Percentiles rank a stretch among this genome's conserved stretches.
These are phyloP conservation scores for Myotis lucifugus DNA, from an alignment of 2,113 vertebrate species.

Conservation along the genomic window DNA sequence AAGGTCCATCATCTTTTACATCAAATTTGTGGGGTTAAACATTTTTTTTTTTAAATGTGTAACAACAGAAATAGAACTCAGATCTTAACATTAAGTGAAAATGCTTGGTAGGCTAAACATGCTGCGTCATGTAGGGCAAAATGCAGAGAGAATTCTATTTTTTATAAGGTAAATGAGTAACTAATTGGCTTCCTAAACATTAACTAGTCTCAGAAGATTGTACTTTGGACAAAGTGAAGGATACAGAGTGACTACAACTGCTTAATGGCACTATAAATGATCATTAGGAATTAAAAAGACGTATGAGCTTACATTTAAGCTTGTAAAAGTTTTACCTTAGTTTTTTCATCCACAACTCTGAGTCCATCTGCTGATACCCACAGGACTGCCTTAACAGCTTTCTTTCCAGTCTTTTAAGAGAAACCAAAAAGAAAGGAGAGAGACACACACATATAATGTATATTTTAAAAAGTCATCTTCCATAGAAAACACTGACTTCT, in stretches of 20 bases:
- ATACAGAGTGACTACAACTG: not conserved
- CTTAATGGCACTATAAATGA: not conserved
- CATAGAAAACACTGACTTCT: constrained; percentile 67
- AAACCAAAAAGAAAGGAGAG: constrained; percentile 63
- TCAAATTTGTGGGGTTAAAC: not conserved
- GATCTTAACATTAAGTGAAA: constrained; percentile 50
- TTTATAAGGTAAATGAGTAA: constrained; percentile 67
- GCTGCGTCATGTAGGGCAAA: constrained; percentile 32
- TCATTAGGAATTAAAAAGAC: constrained; percentile 24
- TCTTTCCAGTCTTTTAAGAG: constrained; percentile 94
- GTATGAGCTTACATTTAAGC: not conserved
- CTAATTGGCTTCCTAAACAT: constrained; percentile 34
- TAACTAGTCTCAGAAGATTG: constrained; percentile 48
- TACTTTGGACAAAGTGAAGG: constrained; percentile 48
- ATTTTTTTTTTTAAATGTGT: not conserved
- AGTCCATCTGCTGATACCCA: constrained; percentile 99
- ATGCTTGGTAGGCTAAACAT: constrained; percentile 35
- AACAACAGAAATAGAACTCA: constrained; percentile 55
- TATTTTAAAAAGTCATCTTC: constrained; percentile 46
- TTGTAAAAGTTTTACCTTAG: constrained; percentile 91
- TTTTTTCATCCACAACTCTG: constrained; percentile 98
- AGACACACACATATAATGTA: constrained; percentile 55
- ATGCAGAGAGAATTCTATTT: constrained; percentile 16
- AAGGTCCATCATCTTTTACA: not conserved
- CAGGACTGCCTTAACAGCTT: constrained; percentile 95